These are phyloP conservation scores for Tupiocoris notatus DNA, from an alignment of 2,888 invertebrate genomes.

Conservation along the genomic window DNA sequence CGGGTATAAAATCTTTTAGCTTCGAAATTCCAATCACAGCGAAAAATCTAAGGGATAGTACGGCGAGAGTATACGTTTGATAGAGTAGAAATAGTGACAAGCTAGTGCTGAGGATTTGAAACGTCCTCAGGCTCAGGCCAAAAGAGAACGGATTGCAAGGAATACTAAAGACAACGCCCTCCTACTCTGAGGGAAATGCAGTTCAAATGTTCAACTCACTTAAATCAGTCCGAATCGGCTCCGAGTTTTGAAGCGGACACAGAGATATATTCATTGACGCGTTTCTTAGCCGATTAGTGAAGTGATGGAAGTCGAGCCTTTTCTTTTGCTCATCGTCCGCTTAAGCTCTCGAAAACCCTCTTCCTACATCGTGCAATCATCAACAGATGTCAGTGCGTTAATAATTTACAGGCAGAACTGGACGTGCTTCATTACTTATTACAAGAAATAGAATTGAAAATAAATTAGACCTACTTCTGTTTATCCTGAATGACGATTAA, in stretches of 20 bases:
- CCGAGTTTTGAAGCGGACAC: neutral
- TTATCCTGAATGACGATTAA: no score
- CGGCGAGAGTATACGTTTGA: no score
- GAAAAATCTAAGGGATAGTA: no score
- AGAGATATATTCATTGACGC: neutral
- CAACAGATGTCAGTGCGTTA: neutral
- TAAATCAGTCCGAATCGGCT: neutral
- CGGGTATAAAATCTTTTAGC: no score
- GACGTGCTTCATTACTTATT: no score
- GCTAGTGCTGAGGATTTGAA: neutral
- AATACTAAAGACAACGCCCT: neutral
- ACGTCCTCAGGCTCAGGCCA: neutral
- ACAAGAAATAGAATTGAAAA: no score
- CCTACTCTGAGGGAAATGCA: neutral
- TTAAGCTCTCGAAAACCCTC: constrained; percentile 38
- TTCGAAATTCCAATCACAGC: no score
- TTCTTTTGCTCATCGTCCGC: constrained; percentile 37
- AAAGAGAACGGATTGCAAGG: no score
- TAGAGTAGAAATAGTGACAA: neutral
- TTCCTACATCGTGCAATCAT: constrained; percentile 32
- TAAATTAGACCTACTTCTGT: no score
- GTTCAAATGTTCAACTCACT: neutral
- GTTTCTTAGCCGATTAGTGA: constrained; percentile 33
- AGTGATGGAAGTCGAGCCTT: constrained; percentile 37
- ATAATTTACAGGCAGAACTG: no score